A percentile compares a stretch with the other conserved stretches of the same genome.
These are phyloP conservation scores for Heterotilapia buettikoferi DNA, from an alignment of 2,113 vertebrate genomes.

Conservation along the genomic window DNA sequence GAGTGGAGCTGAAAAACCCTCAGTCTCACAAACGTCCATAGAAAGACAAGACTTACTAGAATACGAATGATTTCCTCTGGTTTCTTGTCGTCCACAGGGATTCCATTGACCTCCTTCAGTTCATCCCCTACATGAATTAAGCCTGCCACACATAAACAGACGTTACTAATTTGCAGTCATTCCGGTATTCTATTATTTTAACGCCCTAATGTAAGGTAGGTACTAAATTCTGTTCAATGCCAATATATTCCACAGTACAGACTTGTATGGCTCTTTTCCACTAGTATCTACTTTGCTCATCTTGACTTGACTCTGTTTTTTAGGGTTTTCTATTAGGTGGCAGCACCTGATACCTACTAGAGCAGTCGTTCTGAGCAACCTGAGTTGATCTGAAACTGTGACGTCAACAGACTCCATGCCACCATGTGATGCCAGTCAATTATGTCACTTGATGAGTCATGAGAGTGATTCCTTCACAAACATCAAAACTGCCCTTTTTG, in stretches of 20 bases:
- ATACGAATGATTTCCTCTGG: slow-evolving; percentile 93
- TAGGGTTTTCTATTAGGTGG: background rate
- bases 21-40: background rate
- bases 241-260: background rate
- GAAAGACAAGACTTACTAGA: slow-evolving; percentile 72
- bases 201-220: background rate
- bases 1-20: slow-evolving; percentile 10
- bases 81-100: slow-evolving; percentile 90
- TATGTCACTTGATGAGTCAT: background rate
- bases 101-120: slow-evolving; percentile 77
- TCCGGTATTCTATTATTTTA: background rate
- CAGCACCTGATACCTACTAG: background rate
- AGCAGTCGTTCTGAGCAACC: background rate
- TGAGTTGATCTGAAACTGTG: background rate
- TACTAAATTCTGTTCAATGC: background rate
- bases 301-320: background rate
- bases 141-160: slow-evolving; percentile 68
- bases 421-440: background rate
- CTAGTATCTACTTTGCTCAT: background rate
- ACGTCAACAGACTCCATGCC: background rate
- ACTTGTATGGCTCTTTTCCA: background rate
- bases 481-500: background rate
- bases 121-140: slow-evolving; percentile 87
- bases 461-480: background rate
- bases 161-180: background rate